Evolutionary conservation across 1,140 invertebrate species (phyloP).

Genomic region (Zaprionus tsacasi): DNA sequence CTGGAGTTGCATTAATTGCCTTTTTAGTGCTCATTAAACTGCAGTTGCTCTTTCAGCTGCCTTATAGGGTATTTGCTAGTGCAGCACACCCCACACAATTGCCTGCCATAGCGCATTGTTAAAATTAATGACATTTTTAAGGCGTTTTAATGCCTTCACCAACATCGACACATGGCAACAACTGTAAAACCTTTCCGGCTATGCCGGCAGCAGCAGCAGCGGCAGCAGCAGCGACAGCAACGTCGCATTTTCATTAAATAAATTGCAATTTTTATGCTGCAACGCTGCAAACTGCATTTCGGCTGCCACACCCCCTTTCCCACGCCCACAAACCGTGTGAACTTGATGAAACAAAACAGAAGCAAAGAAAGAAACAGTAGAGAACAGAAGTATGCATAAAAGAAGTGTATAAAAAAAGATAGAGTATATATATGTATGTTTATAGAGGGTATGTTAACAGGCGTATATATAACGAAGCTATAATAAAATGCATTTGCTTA

Average conservation of each 20-base stretch:
- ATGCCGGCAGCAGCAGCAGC: constrained; percentile 24
- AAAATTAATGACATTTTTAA: constrained; percentile 72
- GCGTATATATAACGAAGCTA: background rate
- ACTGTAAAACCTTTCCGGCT: constrained; percentile 9
- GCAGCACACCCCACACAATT: background rate
- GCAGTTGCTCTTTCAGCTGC: too few relatives aligned
- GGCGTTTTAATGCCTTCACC: constrained; percentile 62
- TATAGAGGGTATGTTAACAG: background rate
- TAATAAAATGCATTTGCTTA: constrained; percentile 14
- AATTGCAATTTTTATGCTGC: constrained; percentile 54
- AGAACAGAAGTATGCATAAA: background rate
- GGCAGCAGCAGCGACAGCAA: constrained; percentile 5
- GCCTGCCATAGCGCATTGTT: background rate
- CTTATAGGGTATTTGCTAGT: background rate
- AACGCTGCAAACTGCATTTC: constrained; percentile 1
- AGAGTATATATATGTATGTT: background rate
- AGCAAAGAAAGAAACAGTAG: background rate
- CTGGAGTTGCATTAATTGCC: background rate
- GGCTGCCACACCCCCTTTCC: background rate
- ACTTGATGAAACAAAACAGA: background rate
- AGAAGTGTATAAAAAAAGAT: background rate
- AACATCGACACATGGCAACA: constrained; percentile 35
- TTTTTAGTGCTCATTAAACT: background rate
- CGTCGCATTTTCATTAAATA: constrained; percentile 61
- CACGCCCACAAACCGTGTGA: background rate